Percentiles rank a stretch among this genome's conserved stretches.
Conservation (phyloP, 1,140 invertebrate genomes). For the Doryteuthis pealeii region DNA sequence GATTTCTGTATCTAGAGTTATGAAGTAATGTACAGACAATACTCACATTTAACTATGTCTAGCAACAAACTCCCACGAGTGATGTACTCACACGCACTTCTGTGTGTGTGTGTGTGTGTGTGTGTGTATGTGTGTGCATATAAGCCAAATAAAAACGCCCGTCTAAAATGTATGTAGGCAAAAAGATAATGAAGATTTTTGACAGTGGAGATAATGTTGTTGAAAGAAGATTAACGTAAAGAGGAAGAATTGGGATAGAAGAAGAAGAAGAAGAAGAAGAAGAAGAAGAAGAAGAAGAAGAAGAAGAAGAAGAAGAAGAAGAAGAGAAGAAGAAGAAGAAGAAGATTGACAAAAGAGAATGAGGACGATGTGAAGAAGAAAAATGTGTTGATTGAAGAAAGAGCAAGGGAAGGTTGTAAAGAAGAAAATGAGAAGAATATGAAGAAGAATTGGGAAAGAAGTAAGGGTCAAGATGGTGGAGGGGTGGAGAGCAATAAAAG, state of each 20-base stretch:
- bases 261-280: background rate
- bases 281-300: background rate
- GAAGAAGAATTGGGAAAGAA: background rate
- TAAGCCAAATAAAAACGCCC: no score
- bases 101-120: no score
- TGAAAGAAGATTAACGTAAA: no score
- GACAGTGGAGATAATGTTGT: no score
- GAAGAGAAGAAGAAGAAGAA: background rate
- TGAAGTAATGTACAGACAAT: no score
- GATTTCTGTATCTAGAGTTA: no score
- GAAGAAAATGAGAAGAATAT: background rate
- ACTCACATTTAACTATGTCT: no score
- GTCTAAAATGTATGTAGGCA: no score
- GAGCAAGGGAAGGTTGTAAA: background rate
- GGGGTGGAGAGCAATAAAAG: background rate
- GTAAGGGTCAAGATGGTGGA: background rate
- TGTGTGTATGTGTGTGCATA: no score
- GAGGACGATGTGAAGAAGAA: background rate
- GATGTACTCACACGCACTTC: no score
- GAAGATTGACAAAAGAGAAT: background rate
- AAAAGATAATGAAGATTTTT: no score
- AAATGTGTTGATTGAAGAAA: background rate
- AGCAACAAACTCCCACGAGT: no score
- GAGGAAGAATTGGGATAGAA: background rate
- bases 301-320: background rate